A percentile compares a stretch with the other conserved stretches of the same genome.
phyloP scores from a whole-genome alignment of 2,113 vertebrate species.

The Upupa epops region DNA sequence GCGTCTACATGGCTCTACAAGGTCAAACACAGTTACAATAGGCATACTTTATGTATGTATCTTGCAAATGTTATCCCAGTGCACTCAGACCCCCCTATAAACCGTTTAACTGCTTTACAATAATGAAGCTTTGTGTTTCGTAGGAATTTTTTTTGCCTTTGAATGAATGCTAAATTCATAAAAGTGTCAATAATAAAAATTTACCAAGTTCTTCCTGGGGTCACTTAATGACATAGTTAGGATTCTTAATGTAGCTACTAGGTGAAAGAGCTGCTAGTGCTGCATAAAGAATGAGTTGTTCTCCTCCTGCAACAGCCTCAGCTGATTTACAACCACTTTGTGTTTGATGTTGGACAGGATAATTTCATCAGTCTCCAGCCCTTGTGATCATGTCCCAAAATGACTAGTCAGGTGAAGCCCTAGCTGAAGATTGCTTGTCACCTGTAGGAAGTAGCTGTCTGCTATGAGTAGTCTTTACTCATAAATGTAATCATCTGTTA shows the following conservation, averaged over 20 bases:
- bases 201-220: slow-evolving; percentile 62
- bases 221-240: slow-evolving; percentile 82
- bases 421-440: slow-evolving; percentile 83
- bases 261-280: slow-evolving; percentile 73
- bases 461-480: slow-evolving; percentile 78
- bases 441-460: slow-evolving; percentile 90
- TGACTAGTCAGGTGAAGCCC: slow-evolving; percentile 91
- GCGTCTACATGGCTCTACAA: slow-evolving; percentile 49
- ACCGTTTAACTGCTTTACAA: slow-evolving; percentile 62
- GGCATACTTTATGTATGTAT: slow-evolving; percentile 67
- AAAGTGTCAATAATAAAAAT: slow-evolving; percentile 52
- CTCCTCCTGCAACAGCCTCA: slow-evolving; percentile 76
- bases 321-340: slow-evolving; percentile 91
- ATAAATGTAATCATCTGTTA: slow-evolving; percentile 84
- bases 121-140: slow-evolving; percentile 42
- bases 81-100: slow-evolving; percentile 1
- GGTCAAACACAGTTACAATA: slow-evolving; percentile 70
- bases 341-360: slow-evolving; percentile 93
- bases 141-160: neutral
- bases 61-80: slow-evolving; percentile 7
- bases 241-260: slow-evolving; percentile 78
- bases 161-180: slow-evolving; percentile 57
- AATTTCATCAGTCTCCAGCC: slow-evolving; percentile 88
- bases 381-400: slow-evolving; percentile 93
- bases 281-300: slow-evolving; percentile 82